A percentile compares a stretch with the other conserved stretches of the same genome.
Evolutionary conservation across 2,888 invertebrate species (phyloP).

Genomic region (Oegoconia quadripuncta): DNA sequence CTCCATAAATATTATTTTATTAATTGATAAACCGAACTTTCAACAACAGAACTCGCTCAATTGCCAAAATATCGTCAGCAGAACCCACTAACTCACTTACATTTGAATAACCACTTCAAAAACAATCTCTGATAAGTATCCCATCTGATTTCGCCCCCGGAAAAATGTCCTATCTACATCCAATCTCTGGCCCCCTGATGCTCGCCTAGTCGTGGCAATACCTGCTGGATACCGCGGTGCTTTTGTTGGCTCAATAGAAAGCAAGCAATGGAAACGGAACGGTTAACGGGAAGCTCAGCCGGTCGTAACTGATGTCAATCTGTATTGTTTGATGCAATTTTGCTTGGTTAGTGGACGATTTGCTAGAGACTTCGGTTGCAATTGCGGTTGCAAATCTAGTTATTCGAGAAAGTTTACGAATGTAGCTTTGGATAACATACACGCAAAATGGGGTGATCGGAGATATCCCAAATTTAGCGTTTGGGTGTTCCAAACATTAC

Average conservation of each 20-base stretch:
- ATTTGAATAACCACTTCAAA: conserved; percentile 59
- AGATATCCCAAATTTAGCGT: too few species aligned
- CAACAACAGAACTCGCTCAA: neutral
- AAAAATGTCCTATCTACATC: conserved; percentile 28
- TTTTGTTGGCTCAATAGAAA: conserved; percentile 21
- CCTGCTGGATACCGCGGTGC: conserved; percentile 14
- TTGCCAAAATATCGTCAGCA: neutral
- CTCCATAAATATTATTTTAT: too few species aligned
- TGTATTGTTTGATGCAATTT: conserved; percentile 54
- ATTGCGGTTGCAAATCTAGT: conserved; percentile 22
- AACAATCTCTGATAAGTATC: conserved; percentile 56
- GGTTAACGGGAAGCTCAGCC: conserved; percentile 27
- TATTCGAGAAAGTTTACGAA: conserved; percentile 4
- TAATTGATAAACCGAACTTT: too few species aligned
- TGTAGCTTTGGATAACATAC: too few species aligned
- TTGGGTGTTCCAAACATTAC: too few species aligned
- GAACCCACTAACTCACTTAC: conserved; percentile 38
- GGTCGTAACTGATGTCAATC: conserved; percentile 37
- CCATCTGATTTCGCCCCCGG: conserved; percentile 34
- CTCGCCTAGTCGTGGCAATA: conserved; percentile 7
- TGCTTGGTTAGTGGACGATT: conserved; percentile 40
- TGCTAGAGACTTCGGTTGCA: conserved; percentile 35
- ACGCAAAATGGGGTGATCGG: too few species aligned
- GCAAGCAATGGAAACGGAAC: conserved; percentile 37
- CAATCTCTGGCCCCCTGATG: conserved; percentile 36